Conservation (phyloP, 2,113 vertebrate species). For the Anseranas semipalmata region DNA sequence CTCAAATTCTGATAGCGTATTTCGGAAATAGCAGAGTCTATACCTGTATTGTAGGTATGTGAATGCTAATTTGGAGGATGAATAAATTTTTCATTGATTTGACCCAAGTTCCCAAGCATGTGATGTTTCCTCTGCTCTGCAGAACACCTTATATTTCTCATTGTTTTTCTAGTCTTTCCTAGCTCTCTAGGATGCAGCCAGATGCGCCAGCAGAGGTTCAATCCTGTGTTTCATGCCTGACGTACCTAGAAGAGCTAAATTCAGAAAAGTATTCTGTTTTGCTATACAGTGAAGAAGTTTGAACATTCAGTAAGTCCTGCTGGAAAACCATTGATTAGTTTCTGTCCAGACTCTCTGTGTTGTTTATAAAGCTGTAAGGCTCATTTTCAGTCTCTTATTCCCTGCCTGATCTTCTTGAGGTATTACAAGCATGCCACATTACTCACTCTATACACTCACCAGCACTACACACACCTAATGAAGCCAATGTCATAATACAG, state of each 20-base stretch:
- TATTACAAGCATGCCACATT: not conserved
- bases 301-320: not conserved
- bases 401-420: not conserved
- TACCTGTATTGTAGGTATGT: not conserved
- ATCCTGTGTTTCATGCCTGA: not conserved
- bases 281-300: not conserved
- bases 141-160: not conserved
- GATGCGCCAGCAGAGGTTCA: not conserved
- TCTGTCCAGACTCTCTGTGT: not conserved
- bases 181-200: not conserved
- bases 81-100: not conserved
- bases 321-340: not conserved
- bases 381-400: not conserved
- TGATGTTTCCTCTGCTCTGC: not conserved
- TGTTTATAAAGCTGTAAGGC: not conserved
- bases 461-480: not conserved
- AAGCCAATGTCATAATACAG: not conserved
- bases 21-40: not conserved
- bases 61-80: not conserved
- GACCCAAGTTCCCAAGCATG: not conserved
- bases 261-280: not conserved
- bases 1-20: not conserved
- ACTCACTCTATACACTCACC: not conserved
- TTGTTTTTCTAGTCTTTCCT: not conserved
- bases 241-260: not conserved